Base-by-base conservation (phyloP, 2,113 vertebrate genomes). In the Silurus glanis region DNA sequence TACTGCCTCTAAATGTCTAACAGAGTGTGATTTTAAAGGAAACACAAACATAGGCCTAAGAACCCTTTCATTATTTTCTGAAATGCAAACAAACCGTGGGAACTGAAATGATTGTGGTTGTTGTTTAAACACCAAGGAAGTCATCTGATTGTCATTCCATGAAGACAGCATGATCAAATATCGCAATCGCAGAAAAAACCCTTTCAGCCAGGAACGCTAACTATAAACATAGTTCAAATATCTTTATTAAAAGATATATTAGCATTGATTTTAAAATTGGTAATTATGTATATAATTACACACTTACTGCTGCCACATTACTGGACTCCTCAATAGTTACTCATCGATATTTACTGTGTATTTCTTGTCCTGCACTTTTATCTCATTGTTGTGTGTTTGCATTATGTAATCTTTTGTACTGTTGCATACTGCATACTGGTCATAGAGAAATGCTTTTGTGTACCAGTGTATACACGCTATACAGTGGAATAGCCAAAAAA, bases 111-210 rank as follows among this genome's bases (percentile, higher is more conserved):
- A 83, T 4, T 66, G 9, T 13, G 7, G 7, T 21, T 49, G 45
- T 49, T 64, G 45, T 49, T 64, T 76, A 76, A 75, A 7, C 74
- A 76, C 17, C 74, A 76, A 16, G 75, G 51, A 78, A 28, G n/a
- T 78, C 51, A 56, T 2, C 23, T 78, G 74, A 76, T 14, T 53
- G 6, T 55, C 25, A 58, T 37, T 10, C 16, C 14, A 58, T 19
- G 5, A 53, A 25, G 74, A 25, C 51, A 23, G 4, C 72, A 51
- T 75, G 9, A 76, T 55, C 6, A 16, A 76, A 14, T 9, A 76
- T 4, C 25, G 72, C 21, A 10, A 75, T 75, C n/a, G 23, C 8
- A 75, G 19, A n/a, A 53, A 12, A 8, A 28, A 6, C 37, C 37
- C 6, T 67, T 28, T 16, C 25, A 6, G 66, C 66, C 66, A 47